Evolutionary conservation across 2,797 vertebrate genomes (phyloP), one percentile per base, ranked within the genome.

Genomic region (Xyrichtys novacula): DNA sequence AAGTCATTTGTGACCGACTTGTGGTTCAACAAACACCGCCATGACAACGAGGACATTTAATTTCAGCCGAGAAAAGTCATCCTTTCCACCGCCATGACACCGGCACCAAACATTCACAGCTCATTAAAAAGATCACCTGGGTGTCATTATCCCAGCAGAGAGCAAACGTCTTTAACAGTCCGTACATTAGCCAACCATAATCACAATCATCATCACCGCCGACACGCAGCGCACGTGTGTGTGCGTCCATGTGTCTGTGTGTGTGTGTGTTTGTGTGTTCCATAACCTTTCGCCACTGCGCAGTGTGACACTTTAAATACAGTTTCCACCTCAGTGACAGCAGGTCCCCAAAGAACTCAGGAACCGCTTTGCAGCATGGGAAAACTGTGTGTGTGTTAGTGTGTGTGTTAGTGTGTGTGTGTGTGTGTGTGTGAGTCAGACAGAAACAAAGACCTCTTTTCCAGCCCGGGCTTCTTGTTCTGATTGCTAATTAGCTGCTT

Each of bases 401-500:
- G 46, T 48, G 46, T 28, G 46, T 28, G 46, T 48, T n/a, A n/a
- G 25, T 29, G 46, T 48, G 44, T 22, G 25, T 25, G 63, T 22
- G 49, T 32, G 50, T 25, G 44, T 47, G 71, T 40, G 58, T 36
- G 68, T 57, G 74, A 60, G 61, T 80, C 64, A 29, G 43, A 40
- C 29, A 47, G 66, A 80, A 79, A 83, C 79, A 87, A 78, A 83
- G 72, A 83, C 70, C 80, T 81, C 83, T 84, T 76, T 83, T 76
- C 85, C 83, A 63, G 76, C 46, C 7, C 65, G 59, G 79, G 81
- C 72, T 20, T 85, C 86, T 86, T 29, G 39, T 43, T 76, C 80
- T 84, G 86, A 84, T 90, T 88, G 86, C 84, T 89, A 91, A 91
- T 92, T 88, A 91, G 84, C 68, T 43, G 31, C 85, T 84, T 80